Evolutionary conservation across 2,888 invertebrate species (phyloP), one percentile per base, ranked within the genome.

Genomic region (Chalcis sispes): DNA sequence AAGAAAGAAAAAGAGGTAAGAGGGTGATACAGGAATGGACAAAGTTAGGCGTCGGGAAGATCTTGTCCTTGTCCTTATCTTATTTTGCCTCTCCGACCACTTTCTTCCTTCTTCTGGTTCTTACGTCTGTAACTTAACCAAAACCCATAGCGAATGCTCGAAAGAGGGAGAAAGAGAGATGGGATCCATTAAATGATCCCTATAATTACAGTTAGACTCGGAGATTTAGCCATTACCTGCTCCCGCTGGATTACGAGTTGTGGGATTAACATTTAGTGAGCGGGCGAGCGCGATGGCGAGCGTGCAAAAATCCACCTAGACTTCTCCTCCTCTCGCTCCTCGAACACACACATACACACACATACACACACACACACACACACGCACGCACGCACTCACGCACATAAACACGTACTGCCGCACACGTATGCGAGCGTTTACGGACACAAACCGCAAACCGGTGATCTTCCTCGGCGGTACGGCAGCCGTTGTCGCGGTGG

Each of bases 141-240:
- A n/a, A 23, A n/a, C 36, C 18, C 32, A 1, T 15, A 32, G 58
- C 58, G 32, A 1, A 32, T n/a, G 73, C 74, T 72, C 69, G 65
- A 75, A 75, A 69, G 77, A 72, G 75, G 59, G 71, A 65, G 79
- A 80, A 80, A 79, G 82, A 80, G 82, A 81, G 81, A 80, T 79
- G 81, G 82, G 82, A 81, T 84, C 84, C 83, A 85, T 85, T 84
- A 84, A 85, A 83, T 83, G 84, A 85, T 85, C 85, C 83, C 84
- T 83, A 85, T 85, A 84, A 85, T 85, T 85, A 84, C 83, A 84
- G 84, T 84, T 82, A 83, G 83, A 84, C 82, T 82, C 82, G 72
- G 71, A 62, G 78, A 81, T 80, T 80, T 81, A 77, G 74, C 75
- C 81, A 81, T 79, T 81, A 81, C 81, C 79, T 79, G n/a, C 77